Percentiles rank a stretch among this genome's conserved stretches.
Conservation (phyloP, 2,888 invertebrate species). For the Cephalotes varians region DNA sequence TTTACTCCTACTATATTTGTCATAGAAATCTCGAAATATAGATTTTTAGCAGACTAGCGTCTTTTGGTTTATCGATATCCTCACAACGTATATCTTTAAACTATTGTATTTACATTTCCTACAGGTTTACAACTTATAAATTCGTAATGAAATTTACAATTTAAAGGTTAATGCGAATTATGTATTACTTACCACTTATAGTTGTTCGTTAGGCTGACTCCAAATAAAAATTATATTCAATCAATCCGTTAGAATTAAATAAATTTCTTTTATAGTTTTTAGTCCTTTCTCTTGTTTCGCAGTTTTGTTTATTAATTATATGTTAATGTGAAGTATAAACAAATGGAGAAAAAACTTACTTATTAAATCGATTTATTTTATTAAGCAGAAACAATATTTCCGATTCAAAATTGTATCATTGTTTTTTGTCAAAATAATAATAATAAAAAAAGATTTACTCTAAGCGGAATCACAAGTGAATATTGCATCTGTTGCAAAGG, state of each 20-base stretch:
- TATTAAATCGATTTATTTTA: conserved; percentile 72
- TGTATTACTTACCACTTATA: conserved; percentile 32
- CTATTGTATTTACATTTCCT: conserved; percentile 14
- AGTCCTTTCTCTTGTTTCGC: too few relatives aligned
- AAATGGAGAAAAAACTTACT: conserved; percentile 65
- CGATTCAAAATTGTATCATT: conserved; percentile 62
- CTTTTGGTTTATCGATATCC: conserved; percentile 3
- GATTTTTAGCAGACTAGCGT: background rate
- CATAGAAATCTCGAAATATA: conserved; percentile 8
- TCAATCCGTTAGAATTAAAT: conserved; percentile 16
- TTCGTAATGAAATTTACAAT: background rate
- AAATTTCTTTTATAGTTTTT: background rate
- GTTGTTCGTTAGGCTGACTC: conserved; percentile 1
- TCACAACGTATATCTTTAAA: conserved; percentile 23
- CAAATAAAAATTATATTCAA: conserved; percentile 4
- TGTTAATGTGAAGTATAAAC: conserved; percentile 57
- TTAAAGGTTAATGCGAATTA: background rate
- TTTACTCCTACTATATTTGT: background rate
- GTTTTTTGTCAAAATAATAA: conserved; percentile 64
- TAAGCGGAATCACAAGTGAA: conserved; percentile 68
- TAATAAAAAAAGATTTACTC: conserved; percentile 66
- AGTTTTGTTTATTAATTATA: conserved; percentile 58
- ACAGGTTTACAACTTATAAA: conserved; percentile 9
- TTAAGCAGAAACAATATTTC: conserved; percentile 70
- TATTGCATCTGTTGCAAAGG: conserved; percentile 65